Evolutionary conservation across 2,888 invertebrate species (phyloP).

Genomic region (Ethmia dodecea): DNA sequence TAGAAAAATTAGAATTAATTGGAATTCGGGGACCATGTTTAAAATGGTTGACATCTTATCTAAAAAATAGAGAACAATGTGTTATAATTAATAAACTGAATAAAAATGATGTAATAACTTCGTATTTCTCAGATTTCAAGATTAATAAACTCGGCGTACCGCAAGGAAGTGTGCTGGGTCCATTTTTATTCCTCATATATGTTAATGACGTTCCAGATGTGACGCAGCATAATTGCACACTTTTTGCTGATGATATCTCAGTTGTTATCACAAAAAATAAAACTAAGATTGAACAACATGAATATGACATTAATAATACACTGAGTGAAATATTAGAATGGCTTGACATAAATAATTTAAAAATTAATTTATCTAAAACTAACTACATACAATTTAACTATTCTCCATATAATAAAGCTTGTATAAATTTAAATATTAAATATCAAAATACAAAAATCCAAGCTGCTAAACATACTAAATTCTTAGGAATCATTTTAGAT

Average conservation of each 20-base stretch:
- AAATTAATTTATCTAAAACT: not conserved
- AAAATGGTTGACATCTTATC: constrained; percentile 1
- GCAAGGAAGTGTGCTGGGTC: too few species aligned
- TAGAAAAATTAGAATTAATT: constrained; percentile 5
- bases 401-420: not conserved
- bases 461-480: not conserved
- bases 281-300: not conserved
- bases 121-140: not conserved
- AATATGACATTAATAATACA: not conserved
- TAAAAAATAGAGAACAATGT: not conserved
- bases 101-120: not conserved
- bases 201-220: too few species aligned
- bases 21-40: constrained; percentile 6
- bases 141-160: not conserved
- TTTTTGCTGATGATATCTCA: constrained; percentile 4
- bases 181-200: too few species aligned
- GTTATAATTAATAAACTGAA: not conserved
- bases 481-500: not conserved
- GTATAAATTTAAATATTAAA: not conserved
- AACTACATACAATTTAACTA: not conserved
- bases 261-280: not conserved
- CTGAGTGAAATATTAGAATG: not conserved
- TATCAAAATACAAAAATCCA: not conserved
- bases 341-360: not conserved
- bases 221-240: not conserved